These are phyloP conservation scores for Protosalanx chinensis DNA, from an alignment of 2,797 vertebrate species.

Conservation along the genomic window DNA sequence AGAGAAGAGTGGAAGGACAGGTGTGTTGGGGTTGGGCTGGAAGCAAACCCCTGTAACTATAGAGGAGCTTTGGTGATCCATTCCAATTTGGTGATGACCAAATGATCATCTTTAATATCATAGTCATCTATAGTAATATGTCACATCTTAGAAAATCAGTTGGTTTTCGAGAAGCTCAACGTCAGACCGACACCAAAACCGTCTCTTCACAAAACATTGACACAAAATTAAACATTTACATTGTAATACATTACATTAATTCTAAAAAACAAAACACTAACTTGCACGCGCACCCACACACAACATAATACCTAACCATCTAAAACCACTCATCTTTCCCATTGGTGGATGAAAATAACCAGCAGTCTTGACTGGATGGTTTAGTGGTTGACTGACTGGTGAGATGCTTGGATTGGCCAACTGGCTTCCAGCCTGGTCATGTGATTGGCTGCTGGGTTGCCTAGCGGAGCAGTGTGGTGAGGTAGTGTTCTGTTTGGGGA, in stretches of 20 bases:
- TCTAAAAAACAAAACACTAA: not conserved
- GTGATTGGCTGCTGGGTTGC: slow-evolving; percentile 29
- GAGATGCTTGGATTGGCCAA: not conserved
- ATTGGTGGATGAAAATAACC: not conserved
- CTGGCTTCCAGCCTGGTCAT: slow-evolving; percentile 32
- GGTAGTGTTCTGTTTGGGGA: not conserved
- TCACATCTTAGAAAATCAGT: not conserved
- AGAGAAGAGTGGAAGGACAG: not conserved
- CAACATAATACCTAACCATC: slow-evolving; percentile 5
- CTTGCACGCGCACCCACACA: slow-evolving; percentile 17
- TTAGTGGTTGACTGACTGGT: not conserved
- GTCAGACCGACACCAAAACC: not conserved
- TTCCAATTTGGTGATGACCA: too few relatives aligned
- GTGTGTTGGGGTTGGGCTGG: not conserved
- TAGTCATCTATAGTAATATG: not conserved
- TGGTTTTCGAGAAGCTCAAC: not conserved
- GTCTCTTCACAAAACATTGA: slow-evolving; percentile 3
- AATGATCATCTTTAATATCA: too few relatives aligned
- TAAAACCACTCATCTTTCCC: not conserved
- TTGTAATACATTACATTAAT: not conserved
- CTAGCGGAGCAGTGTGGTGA: slow-evolving; percentile 12
- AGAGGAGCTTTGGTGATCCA: not conserved
- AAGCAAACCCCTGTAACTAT: not conserved
- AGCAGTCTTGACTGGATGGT: not conserved
- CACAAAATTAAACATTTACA: not conserved